phyloP scores from a whole-genome alignment of 1,140 invertebrate genomes.

The Lutraria rhynchaena region DNA sequence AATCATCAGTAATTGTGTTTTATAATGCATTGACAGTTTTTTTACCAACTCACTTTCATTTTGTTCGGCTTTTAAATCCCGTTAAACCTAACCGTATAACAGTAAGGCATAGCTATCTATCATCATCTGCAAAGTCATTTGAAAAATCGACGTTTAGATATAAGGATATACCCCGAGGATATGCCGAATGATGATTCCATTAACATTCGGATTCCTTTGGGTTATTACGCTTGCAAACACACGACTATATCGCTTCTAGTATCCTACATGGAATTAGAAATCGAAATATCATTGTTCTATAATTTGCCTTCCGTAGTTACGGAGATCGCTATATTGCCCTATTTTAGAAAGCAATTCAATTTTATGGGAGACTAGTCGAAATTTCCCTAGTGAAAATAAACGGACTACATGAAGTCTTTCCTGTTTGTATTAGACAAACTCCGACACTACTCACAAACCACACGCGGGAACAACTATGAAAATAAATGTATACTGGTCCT shows the following conservation, averaged over 20 bases:
- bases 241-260: conserved; percentile 10
- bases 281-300: conserved; percentile 53
- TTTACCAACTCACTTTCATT: no score
- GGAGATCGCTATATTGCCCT: conserved; percentile 23
- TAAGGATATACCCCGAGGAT: conserved; percentile 21
- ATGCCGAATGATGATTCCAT: conserved; percentile 42
- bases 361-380: conserved; percentile 27
- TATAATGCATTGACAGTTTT: no score
- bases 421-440: no score
- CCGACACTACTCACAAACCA: no score
- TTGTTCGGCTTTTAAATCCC: no score
- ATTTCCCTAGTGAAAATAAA: conserved; percentile 42
- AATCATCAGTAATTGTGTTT: no score
- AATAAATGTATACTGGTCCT: no score
- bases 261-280: conserved; percentile 43
- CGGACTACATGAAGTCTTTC: neutral
- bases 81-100: neutral
- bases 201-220: conserved; percentile 52
- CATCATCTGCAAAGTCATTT: conserved; percentile 44
- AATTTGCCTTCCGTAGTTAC: conserved; percentile 29
- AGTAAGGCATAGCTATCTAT: conserved; percentile 25
- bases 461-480: no score
- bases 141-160: conserved; percentile 45
- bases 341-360: conserved; percentile 33
- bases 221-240: conserved; percentile 56